A percentile compares a stretch with the other conserved stretches of the same genome.
These are phyloP conservation scores for Tipula unca DNA, from an alignment of 2,888 invertebrate species.

Conservation along the genomic window DNA sequence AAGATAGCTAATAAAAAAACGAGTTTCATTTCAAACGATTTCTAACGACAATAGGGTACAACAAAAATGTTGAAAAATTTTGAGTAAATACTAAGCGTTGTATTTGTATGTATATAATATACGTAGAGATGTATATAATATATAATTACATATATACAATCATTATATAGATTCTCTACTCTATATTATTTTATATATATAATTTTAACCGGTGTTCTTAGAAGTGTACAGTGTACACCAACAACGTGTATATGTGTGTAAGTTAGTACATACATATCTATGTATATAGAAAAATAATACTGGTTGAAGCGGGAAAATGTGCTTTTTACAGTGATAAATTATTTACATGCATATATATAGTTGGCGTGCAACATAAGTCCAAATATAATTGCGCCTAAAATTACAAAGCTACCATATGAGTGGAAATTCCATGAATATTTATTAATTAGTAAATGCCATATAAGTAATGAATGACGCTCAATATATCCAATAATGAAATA, in stretches of 20 bases:
- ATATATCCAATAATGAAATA: neutral
- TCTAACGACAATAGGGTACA: slow-evolving; percentile 14
- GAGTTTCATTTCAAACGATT: neutral
- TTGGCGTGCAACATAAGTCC: neutral
- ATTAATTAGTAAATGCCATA: neutral
- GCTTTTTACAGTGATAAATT: neutral
- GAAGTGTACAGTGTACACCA: neutral
- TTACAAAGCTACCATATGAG: neutral
- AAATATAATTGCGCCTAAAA: neutral
- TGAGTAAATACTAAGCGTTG: neutral
- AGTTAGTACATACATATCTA: neutral
- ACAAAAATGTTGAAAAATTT: neutral
- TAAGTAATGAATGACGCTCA: neutral
- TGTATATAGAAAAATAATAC: neutral
- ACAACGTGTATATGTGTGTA: neutral
- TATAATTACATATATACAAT: neutral
- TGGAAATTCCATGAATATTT: neutral
- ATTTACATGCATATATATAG: no score
- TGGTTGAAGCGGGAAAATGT: neutral
- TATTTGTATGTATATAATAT: neutral
- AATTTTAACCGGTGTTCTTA: slow-evolving; percentile 1
- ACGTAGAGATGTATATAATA: neutral
- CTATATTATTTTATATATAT: neutral
- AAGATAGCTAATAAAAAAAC: neutral
- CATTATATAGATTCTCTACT: neutral